These are phyloP conservation scores for Strigamia transsilvanica DNA, from an alignment of 2,888 invertebrate species.

Conservation along the genomic window DNA sequence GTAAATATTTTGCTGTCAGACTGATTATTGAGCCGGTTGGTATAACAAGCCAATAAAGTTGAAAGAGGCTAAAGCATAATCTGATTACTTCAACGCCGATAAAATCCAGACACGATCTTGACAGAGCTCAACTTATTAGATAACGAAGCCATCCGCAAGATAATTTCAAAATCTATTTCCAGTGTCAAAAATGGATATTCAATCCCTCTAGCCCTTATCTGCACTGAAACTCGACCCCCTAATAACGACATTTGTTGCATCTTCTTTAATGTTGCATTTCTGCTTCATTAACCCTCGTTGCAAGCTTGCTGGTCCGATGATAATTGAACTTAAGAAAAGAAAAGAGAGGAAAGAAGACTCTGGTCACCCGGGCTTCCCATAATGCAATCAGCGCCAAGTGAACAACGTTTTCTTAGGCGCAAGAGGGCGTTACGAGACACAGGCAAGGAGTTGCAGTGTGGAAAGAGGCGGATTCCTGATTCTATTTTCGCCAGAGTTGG, in stretches of 20 bases:
- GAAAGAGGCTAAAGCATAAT: neutral
- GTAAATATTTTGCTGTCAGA: slow-evolving; percentile 35
- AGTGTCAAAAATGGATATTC: neutral
- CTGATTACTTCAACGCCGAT: slow-evolving; percentile 35
- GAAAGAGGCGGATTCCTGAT: slow-evolving; percentile 36
- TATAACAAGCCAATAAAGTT: slow-evolving; percentile 29
- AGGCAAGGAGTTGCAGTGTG: neutral
- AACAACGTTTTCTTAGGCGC: slow-evolving; percentile 40
- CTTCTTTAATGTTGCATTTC: slow-evolving; percentile 36
- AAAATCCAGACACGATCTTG: slow-evolving; percentile 42
- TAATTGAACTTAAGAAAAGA: slow-evolving; percentile 41
- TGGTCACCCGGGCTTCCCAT: slow-evolving; percentile 40
- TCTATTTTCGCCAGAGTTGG: slow-evolving; percentile 48
- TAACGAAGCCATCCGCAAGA: slow-evolving; percentile 6
- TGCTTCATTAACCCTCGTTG: slow-evolving; percentile 42
- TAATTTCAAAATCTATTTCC: slow-evolving; percentile 21
- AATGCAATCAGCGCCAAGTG: slow-evolving; percentile 40
- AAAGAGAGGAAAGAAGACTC: slow-evolving; percentile 38
- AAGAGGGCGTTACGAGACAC: slow-evolving; percentile 33
- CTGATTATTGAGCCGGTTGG: slow-evolving; percentile 15
- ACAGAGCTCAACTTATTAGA: slow-evolving; percentile 23
- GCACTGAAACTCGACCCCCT: neutral
- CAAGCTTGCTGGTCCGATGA: slow-evolving; percentile 40
- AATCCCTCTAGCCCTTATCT: neutral
- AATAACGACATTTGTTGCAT: neutral